These are phyloP conservation scores for Meloidogyne floridensis DNA, from an alignment of 1,140 invertebrate species.

Conservation along the genomic window DNA sequence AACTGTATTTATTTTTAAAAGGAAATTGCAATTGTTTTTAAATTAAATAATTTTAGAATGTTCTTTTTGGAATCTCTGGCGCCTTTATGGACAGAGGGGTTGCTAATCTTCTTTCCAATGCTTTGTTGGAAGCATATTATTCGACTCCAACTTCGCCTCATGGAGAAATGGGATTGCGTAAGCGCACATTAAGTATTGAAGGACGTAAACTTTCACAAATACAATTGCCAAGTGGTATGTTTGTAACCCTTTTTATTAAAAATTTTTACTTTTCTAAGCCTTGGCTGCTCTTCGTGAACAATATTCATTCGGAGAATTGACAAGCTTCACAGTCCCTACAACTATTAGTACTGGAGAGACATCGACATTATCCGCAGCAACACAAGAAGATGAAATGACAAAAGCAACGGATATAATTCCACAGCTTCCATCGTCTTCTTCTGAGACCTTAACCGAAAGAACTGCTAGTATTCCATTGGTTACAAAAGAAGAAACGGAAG, in stretches of 20 bases:
- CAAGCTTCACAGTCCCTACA: background rate
- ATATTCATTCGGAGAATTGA: conserved; percentile 4
- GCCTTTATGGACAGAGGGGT: conserved; percentile 49
- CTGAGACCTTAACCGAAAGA: background rate
- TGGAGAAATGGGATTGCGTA: conserved; percentile 20
- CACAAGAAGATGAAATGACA: background rate
- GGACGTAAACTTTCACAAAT: conserved; percentile 48
- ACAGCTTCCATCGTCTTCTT: background rate
- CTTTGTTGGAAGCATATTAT: conserved; percentile 49
- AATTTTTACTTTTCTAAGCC: background rate
- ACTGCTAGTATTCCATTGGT: background rate
- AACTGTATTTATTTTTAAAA: conserved; percentile 33
- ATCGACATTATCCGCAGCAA: background rate
- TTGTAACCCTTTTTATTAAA: background rate
- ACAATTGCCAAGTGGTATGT: conserved; percentile 30
- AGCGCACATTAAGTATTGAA: conserved; percentile 51
- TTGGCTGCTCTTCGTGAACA: conserved; percentile 30
- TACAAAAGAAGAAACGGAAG: conserved; percentile 12
- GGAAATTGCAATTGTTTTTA: background rate
- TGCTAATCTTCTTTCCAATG: conserved; percentile 32
- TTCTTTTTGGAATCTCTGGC: conserved; percentile 48
- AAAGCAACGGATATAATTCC: background rate
- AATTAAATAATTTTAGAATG: conserved; percentile 39
- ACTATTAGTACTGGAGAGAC: background rate
- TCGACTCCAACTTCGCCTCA: conserved; percentile 45